These are phyloP conservation scores for Thunnus maccoyii DNA, from an alignment of 2,113 vertebrate genomes.

Conservation along the genomic window DNA sequence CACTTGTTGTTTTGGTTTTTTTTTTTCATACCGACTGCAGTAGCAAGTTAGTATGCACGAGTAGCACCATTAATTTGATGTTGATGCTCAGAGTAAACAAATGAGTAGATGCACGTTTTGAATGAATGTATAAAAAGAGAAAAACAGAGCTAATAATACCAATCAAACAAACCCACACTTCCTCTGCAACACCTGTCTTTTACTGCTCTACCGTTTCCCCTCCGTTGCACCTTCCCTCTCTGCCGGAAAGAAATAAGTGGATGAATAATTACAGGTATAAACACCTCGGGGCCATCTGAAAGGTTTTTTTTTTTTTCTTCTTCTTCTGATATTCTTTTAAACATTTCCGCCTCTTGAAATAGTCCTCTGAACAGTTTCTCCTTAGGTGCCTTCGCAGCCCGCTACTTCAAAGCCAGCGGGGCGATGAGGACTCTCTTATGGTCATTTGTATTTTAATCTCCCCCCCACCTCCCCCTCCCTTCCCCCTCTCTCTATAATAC, in stretches of 20 bases:
- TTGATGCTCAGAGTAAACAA: not conserved
- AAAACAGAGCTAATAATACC: constrained; percentile 43
- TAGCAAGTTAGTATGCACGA: no score
- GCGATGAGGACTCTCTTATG: constrained; percentile 58
- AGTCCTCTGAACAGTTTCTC: constrained; percentile 62
- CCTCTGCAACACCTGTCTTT: constrained; percentile 76
- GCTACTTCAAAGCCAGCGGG: constrained; percentile 78
- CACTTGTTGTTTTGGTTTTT: not conserved
- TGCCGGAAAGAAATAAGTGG: constrained; percentile 74
- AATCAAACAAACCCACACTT: constrained; percentile 64
- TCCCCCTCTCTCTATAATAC: constrained; percentile 46
- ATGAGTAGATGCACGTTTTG: no score
- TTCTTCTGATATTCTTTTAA: constrained; percentile 73
- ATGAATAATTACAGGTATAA: constrained; percentile 83
- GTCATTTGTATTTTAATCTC: constrained; percentile 78
- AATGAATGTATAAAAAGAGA: not conserved
- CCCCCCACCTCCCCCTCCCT: constrained; percentile 22
- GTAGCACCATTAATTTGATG: not conserved
- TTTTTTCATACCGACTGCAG: constrained; percentile 1
- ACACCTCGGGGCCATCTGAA: constrained; percentile 77
- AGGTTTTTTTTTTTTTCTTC: constrained; percentile 43
- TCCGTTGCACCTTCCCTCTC: constrained; percentile 25
- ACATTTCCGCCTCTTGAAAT: constrained; percentile 76
- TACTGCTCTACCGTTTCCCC: constrained; percentile 29
- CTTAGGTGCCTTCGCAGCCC: constrained; percentile 63